phyloP scores from a whole-genome alignment of 2,888 invertebrate genomes.

The Agonopterix arenella region DNA sequence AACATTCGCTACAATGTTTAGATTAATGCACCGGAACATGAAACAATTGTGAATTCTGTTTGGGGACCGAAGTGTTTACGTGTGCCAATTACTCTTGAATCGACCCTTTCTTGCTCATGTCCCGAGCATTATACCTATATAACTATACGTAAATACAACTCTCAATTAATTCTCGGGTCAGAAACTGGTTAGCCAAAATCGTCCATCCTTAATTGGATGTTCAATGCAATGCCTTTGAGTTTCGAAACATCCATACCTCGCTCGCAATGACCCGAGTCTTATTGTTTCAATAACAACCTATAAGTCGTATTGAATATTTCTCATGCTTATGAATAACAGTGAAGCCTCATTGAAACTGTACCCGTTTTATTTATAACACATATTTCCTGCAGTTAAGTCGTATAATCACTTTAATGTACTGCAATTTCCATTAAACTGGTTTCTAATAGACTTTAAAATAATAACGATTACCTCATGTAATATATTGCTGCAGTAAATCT shows the following conservation, averaged over 20 bases:
- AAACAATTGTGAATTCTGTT: constrained; percentile 51
- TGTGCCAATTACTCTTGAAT: constrained; percentile 31
- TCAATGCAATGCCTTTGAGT: neutral
- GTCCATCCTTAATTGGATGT: neutral
- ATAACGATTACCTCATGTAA: constrained; percentile 1
- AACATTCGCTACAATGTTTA: constrained; percentile 26
- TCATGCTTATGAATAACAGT: neutral
- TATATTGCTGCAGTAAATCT: constrained; percentile 3
- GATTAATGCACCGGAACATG: constrained; percentile 25
- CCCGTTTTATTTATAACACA: no score
- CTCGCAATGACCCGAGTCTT: neutral
- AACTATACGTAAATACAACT: neutral
- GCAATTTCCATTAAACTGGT: neutral
- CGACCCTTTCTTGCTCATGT: constrained; percentile 28
- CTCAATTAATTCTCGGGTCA: no score
- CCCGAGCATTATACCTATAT: neutral
- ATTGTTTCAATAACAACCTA: no score
- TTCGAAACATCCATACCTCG: neutral
- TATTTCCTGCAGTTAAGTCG: no score
- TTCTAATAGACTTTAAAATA: constrained; percentile 1
- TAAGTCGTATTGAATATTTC: no score
- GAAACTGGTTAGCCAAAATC: no score
- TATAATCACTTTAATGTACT: neutral
- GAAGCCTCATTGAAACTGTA: neutral
- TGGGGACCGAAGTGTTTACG: constrained; percentile 43